A percentile compares a stretch with the other conserved stretches of the same genome.
Conservation (phyloP, 2,113 vertebrate species). For the Zosterops japonicus region DNA sequence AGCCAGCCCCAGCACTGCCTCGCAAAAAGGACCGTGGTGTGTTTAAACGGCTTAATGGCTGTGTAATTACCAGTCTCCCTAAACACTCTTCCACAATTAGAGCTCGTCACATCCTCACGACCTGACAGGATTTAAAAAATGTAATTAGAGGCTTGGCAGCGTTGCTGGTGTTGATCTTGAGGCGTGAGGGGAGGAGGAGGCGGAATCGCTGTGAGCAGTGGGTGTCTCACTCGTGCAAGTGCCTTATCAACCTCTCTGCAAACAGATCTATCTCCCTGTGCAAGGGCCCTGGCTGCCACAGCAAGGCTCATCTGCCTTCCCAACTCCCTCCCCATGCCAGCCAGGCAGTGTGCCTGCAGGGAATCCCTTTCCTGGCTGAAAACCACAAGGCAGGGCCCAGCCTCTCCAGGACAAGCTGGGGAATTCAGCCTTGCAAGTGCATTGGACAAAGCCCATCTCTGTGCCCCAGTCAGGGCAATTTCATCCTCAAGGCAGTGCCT, state of each 20-base stretch:
- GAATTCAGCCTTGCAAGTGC: rapidly evolving
- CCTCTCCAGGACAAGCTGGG: not conserved
- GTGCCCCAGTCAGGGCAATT: rapidly evolving
- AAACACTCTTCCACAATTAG: constrained; percentile 9
- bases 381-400: not conserved
- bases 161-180: not conserved
- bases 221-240: not conserved
- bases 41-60: constrained; percentile 42
- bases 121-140: constrained; percentile 33
- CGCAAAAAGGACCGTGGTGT: not conserved
- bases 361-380: not conserved
- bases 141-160: constrained; percentile 25
- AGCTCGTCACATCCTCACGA: not conserved
- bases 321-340: rapidly evolving
- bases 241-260: not conserved
- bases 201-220: not conserved
- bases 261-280: not conserved
- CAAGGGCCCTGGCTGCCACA: not conserved
- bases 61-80: constrained; percentile 40
- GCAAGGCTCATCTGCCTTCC: not conserved
- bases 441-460: rapidly evolving
- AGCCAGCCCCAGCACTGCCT: not conserved
- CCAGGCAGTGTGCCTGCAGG: rapidly evolving
- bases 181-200: not conserved
- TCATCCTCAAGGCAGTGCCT: not conserved